phyloP scores from a whole-genome alignment of 2,113 vertebrate genomes.

The Boleophthalmus pectinirostris region DNA sequence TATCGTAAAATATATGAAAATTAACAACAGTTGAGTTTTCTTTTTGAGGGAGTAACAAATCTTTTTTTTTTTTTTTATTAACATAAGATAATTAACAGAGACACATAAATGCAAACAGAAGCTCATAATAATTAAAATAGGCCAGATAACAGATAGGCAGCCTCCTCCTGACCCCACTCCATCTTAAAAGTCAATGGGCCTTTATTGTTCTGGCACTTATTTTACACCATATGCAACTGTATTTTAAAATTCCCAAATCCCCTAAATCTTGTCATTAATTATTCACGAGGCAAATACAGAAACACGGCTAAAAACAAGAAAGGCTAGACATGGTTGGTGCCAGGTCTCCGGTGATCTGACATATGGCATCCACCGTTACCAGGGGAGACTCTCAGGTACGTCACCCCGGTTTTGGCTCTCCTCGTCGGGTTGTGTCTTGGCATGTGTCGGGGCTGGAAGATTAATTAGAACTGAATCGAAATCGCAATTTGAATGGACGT shows the following conservation, averaged over 20 bases:
- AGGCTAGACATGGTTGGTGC: conserved; percentile 32
- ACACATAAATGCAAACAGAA: too few relatives aligned
- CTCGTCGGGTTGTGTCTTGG: conserved; percentile 70
- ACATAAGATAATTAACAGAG: too few relatives aligned
- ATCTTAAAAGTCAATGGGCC: not conserved
- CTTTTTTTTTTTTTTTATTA: too few relatives aligned
- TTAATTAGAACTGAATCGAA: too few relatives aligned
- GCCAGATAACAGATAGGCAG: too few relatives aligned
- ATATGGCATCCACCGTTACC: conserved; percentile 81
- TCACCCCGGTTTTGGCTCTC: conserved; percentile 81
- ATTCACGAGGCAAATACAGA: conserved; percentile 11
- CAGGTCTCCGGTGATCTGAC: conserved; percentile 76
- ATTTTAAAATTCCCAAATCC: not conserved
- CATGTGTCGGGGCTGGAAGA: conserved; percentile 20
- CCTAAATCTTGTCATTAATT: not conserved
- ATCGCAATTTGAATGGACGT: too few relatives aligned
- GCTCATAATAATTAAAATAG: too few relatives aligned
- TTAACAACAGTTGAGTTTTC: too few relatives aligned
- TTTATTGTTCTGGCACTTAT: not conserved
- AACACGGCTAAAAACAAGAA: conserved; percentile 8
- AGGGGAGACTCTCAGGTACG: conserved; percentile 79
- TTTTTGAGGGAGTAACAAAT: too few relatives aligned
- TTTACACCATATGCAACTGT: not conserved
- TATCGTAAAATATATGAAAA: too few relatives aligned
- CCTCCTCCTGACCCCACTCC: not conserved